phyloP scores from a whole-genome alignment of 2,888 invertebrate species.

The Lacanobia oleracea region DNA sequence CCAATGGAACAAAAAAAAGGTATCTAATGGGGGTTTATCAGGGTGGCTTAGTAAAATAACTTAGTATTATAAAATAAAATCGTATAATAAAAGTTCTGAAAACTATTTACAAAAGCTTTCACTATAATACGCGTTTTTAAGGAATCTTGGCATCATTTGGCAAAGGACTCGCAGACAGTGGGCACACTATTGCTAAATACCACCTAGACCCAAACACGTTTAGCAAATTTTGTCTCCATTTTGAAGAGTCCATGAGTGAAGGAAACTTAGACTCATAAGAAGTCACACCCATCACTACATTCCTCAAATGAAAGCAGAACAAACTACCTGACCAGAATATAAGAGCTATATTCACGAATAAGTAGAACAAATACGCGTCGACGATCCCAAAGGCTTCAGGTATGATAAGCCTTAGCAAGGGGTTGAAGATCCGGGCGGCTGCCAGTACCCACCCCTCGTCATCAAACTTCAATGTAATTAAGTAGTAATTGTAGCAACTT shows the following conservation, averaged over 20 bases:
- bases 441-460: slow-evolving; percentile 68
- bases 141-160: slow-evolving; percentile 52
- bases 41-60: background rate
- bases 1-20: background rate
- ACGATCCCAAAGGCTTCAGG: slow-evolving; percentile 67
- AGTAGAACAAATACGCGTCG: slow-evolving; percentile 74
- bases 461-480: slow-evolving; percentile 86
- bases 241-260: slow-evolving; percentile 90
- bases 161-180: slow-evolving; percentile 75
- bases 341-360: slow-evolving; percentile 72
- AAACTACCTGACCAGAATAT: slow-evolving; percentile 71
- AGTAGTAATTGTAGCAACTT: slow-evolving; percentile 92
- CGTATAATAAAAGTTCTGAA: background rate
- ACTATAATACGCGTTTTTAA: slow-evolving; percentile 7
- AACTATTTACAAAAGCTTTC: background rate
- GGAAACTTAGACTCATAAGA: slow-evolving; percentile 83
- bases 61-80: background rate
- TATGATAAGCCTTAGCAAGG: slow-evolving; percentile 68
- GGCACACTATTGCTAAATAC: slow-evolving; percentile 78
- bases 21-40: background rate
- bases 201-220: slow-evolving; percentile 92
- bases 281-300: slow-evolving; percentile 89
- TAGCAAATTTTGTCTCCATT: slow-evolving; percentile 92
- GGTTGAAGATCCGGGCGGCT: slow-evolving; percentile 72
- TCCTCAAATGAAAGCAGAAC: slow-evolving; percentile 81